Conservation (phyloP, 2,888 invertebrate genomes). For the Prenolepis imparis region DNA sequence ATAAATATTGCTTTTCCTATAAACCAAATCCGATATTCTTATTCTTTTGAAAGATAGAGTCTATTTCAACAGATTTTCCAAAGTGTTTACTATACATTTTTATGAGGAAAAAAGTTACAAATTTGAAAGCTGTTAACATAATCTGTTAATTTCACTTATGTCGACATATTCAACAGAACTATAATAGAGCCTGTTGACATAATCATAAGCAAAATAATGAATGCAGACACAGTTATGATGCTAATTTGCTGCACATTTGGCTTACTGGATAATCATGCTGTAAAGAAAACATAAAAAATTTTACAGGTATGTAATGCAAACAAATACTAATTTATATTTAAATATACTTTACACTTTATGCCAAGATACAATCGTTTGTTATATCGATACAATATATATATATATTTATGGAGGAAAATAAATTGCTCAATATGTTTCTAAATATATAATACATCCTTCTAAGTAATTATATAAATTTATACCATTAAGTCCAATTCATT, state of each 20-base stretch:
- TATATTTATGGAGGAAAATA: slow-evolving; percentile 15
- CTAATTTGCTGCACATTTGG: not conserved
- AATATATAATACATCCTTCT: slow-evolving; percentile 1
- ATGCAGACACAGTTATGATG: too few relatives aligned
- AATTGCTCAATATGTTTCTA: slow-evolving; percentile 9
- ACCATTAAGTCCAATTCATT: slow-evolving; percentile 34
- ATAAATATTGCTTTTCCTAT: too few relatives aligned
- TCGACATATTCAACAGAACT: too few relatives aligned
- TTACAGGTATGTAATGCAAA: not conserved
- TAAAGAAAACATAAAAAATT: not conserved
- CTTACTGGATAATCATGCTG: not conserved
- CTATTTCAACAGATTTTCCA: too few relatives aligned
- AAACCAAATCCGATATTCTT: too few relatives aligned
- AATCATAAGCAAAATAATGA: too few relatives aligned
- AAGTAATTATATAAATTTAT: slow-evolving; percentile 7
- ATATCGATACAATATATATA: slow-evolving; percentile 3
- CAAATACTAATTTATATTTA: slow-evolving; percentile 27
- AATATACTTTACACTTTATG: not conserved
- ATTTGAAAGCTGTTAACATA: too few relatives aligned
- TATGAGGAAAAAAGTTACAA: too few relatives aligned
- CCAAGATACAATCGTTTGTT: slow-evolving; percentile 13
- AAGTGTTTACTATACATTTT: too few relatives aligned
- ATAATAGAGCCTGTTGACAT: too few relatives aligned
- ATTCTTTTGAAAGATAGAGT: too few relatives aligned
- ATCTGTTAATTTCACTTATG: too few relatives aligned